Evolutionary conservation across 1,140 invertebrate genomes (phyloP), one percentile per base, ranked within the genome.

Genomic region (Gyrodactylus salaris): DNA sequence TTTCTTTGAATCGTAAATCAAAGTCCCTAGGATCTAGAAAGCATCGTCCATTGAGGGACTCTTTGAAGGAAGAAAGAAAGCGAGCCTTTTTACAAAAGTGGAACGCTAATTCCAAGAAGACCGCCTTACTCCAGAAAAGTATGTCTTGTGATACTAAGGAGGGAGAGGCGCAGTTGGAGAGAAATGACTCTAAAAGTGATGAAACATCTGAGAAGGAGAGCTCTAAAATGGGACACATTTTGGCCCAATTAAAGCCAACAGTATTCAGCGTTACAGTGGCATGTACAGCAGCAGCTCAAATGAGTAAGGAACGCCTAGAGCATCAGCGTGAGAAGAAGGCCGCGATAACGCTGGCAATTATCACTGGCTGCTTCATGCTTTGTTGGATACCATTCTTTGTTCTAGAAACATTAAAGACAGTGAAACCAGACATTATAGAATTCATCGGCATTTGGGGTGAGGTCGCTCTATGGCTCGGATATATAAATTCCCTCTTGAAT

Each of bases 281-380:
- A n/a, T 25, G 34, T 23, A 73, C 21, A 25, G 26, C 7, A 23
- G 34, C 21, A 24, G 26, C 23, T 20, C 72, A 69, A n/a, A 71
- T 21, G 27, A 74, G 34, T 70, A 24, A 74, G 68, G 76, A 77
- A 68, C 72, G 75, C 19, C 72, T 78, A 25, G 77, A 78, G 69
- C 75, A 77, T 19, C 76, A 77, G 73, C 73, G 77, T 16, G 77
- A 78, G 70, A 68, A 76, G 20, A 78, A 78, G 74, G 77, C 77
- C n/a, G 76, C 77, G 1, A 78, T 77, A 25, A 78, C 77, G 1
- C 71, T 78, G n/a, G 77, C 77, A 0, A 77, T 78, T 20, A 78
- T 78, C 20, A 78, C 77, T 68, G 76, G 75, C 73, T 74, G 69
- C 73, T 76, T 76, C 74, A 74, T 76, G 54, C 21, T 74, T 19